Evolutionary conservation across 1,140 invertebrate species (phyloP), one percentile per base, ranked within the genome.

Genomic region (Brachystomella parvula): DNA sequence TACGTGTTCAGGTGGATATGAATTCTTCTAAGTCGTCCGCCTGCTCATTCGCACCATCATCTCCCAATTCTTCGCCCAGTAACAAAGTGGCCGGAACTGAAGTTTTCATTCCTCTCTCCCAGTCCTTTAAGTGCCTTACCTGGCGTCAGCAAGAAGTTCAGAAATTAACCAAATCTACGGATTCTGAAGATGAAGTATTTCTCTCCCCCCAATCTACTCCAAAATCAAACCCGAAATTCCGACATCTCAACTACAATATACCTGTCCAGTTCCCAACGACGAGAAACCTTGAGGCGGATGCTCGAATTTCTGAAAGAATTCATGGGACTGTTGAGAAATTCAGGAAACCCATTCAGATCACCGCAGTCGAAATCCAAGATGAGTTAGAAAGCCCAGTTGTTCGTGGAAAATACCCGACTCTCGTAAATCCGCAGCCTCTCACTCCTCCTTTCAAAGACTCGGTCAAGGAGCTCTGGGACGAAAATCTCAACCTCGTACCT

Each of bases 91-190:
- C 47, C 0, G 65, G 60, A 26, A 67, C 49, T 0, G 64, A 69
- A 57, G 66, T 68, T 31, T 69, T 68, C 39, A 71, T 64, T 58
- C 64, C 69, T n/a, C 33, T 44, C n/a, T 70, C 68, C 2, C 65
- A 56, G 32, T 69, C 69, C 12, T 65, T 71, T 39, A 73, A 71
- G 49, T 73, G 72, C 47, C 63, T 71, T 2, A 69, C 72, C 24
- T 73, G 72, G 72, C 44, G 49, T 12, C 67, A 71, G 59, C 44
- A 71, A 49, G 72, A 73, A 61, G 30, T 66, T 3, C 61, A 61
- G 32, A 21, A 26, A 44, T 1, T 62, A 2, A 39, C 66, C 6
- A 32, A 21, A 47, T 49, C 62, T 33, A 32, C 61, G n/a, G 24
- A 2, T 21, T 47, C 61, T 60, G 19, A 47, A n/a, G 47, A 39